These are phyloP conservation scores for Mayetiola destructor DNA, from an alignment of 2,888 invertebrate species.

Conservation along the genomic window DNA sequence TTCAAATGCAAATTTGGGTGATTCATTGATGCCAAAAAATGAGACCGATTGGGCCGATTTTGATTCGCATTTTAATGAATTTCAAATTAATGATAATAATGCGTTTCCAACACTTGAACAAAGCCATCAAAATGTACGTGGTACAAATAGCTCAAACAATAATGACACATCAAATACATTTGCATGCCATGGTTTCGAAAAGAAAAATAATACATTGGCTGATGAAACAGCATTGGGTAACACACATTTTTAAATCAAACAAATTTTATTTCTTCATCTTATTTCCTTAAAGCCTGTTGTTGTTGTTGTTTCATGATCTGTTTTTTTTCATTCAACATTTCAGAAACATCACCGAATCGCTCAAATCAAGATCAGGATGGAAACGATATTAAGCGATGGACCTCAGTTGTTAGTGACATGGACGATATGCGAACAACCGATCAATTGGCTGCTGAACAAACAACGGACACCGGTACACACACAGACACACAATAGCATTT, in stretches of 20 bases:
- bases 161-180: not conserved
- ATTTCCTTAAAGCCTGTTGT: no score
- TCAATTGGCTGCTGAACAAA: not conserved
- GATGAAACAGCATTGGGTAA: not conserved
- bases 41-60: slow-evolving; percentile 26
- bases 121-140: slow-evolving; percentile 3
- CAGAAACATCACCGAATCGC: not conserved
- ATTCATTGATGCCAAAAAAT: not conserved
- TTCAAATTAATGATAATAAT: slow-evolving; percentile 8
- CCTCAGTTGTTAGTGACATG: slow-evolving; percentile 1
- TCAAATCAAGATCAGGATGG: not conserved
- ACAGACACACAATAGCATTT: no score
- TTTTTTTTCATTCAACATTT: not conserved
- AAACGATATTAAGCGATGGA: slow-evolving; percentile 7
- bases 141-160: not conserved
- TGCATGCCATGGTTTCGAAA: no score
- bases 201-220: not conserved
- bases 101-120: slow-evolving; percentile 13
- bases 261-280: no score
- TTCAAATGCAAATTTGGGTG: not conserved
- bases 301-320: not conserved
- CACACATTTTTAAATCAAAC: not conserved
- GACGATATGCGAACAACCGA: not conserved
- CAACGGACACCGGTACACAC: not conserved
- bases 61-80: slow-evolving; percentile 29